A percentile compares a stretch with the other conserved stretches of the same genome.
Conservation (phyloP, 2,113 vertebrate species). For the Aldabrachelys gigantea region DNA sequence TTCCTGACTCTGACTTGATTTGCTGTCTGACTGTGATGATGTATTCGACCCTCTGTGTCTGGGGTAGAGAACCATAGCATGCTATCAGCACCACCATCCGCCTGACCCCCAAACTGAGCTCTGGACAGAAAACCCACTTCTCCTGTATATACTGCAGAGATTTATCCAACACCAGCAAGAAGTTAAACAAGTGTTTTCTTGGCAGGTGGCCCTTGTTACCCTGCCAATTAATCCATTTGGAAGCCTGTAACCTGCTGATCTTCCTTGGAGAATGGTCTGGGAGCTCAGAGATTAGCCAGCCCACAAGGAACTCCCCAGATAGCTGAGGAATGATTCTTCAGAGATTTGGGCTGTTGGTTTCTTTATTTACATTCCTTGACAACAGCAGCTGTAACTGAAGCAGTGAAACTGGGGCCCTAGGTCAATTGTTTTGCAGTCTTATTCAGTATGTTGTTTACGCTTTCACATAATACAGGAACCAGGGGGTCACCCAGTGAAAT, state of each 20-base stretch:
- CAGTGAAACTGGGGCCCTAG: not conserved
- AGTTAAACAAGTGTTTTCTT: not conserved
- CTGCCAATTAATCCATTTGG: conserved; percentile 14
- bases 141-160: not conserved
- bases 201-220: not conserved
- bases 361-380: not conserved
- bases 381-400: not conserved
- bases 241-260: not conserved
- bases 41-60: not conserved
- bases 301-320: not conserved
- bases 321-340: not conserved
- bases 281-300: not conserved
- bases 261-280: not conserved
- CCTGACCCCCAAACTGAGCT: not conserved
- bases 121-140: not conserved
- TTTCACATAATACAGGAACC: not conserved
- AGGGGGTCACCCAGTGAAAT: not conserved
- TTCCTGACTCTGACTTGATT: not conserved
- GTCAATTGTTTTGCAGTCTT: not conserved
- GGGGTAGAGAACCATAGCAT: not conserved
- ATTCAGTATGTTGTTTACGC: not conserved
- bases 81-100: not conserved
- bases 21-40: not conserved
- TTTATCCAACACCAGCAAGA: not conserved
- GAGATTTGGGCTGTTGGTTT: not conserved